phyloP scores from a whole-genome alignment of 2,113 vertebrate genomes.

The Chionomys nivalis region DNA sequence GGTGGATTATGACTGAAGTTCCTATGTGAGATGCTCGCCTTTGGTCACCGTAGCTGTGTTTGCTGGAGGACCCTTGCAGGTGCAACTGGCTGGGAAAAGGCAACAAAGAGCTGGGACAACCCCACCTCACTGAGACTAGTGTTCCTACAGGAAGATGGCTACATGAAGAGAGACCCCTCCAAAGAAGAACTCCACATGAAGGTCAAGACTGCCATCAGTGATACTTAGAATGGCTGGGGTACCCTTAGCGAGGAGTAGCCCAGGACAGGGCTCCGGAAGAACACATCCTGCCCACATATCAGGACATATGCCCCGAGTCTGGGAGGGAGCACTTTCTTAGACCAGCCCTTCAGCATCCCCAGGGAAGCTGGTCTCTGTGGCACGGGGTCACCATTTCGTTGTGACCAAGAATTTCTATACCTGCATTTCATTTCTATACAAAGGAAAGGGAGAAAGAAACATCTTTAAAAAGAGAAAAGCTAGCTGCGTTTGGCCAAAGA shows the following conservation, averaged over 20 bases:
- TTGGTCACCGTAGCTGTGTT: not conserved
- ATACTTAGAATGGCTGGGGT: not conserved
- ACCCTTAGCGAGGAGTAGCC: not conserved
- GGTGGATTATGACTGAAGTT: not conserved
- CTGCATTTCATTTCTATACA: not conserved
- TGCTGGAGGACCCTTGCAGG: not conserved
- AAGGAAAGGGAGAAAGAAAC: not conserved
- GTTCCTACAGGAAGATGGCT: not conserved
- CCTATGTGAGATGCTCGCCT: not conserved
- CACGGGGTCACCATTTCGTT: rapidly evolving
- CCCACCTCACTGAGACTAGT: not conserved
- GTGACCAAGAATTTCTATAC: rapidly evolving
- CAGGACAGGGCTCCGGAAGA: not conserved
- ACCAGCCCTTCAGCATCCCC: rapidly evolving
- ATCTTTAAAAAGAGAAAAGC: not conserved
- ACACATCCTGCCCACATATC: not conserved
- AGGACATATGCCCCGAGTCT: not conserved
- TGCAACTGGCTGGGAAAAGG: not conserved
- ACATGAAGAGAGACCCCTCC: not conserved
- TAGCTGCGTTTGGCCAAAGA: rapidly evolving
- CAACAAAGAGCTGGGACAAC: not conserved
- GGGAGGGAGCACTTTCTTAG: not conserved
- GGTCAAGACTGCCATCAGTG: not conserved
- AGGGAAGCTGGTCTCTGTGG: rapidly evolving
- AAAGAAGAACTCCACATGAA: not conserved